Conservation (phyloP, 53 echinoderm and acorn worm species). For the Hippasteria phrygiana region DNA sequence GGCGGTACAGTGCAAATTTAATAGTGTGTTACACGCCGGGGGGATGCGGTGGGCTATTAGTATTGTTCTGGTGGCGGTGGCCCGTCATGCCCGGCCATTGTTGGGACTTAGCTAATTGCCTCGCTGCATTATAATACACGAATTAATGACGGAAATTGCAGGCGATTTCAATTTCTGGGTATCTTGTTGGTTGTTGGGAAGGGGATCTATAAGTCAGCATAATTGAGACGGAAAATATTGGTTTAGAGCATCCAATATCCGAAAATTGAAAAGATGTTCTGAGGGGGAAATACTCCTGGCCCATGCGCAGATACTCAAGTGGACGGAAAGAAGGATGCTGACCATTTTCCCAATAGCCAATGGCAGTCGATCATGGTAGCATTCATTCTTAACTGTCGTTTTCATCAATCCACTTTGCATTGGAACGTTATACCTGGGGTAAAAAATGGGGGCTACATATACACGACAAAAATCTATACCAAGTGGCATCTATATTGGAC, state of each 20-base stretch:
- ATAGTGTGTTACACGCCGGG: constrained; percentile 42
- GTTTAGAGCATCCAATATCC: constrained; percentile 49
- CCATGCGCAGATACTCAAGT: background rate
- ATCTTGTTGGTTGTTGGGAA: background rate
- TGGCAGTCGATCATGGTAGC: too few species aligned
- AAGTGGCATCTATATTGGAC: too few species aligned
- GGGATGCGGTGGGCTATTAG: constrained; percentile 8
- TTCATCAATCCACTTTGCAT: too few species aligned
- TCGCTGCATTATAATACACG: constrained; percentile 36
- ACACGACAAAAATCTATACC: too few species aligned
- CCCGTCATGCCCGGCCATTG: constrained; percentile 5
- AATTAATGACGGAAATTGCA: constrained; percentile 42
- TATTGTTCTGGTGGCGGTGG: constrained; percentile 12
- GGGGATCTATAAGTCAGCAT: background rate
- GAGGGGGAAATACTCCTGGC: background rate
- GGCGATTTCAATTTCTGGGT: constrained; percentile 53
- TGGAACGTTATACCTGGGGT: too few species aligned
- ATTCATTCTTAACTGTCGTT: too few species aligned
- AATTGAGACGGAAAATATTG: constrained; percentile 33
- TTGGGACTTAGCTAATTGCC: constrained; percentile 7
- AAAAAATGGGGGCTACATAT: too few species aligned
- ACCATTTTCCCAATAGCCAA: too few species aligned
- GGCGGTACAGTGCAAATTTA: constrained; percentile 53
- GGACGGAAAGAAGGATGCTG: background rate
- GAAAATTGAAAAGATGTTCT: constrained; percentile 37